Base-by-base conservation (phyloP, 2,888 invertebrate species). In the Colletes collaris region DNA sequence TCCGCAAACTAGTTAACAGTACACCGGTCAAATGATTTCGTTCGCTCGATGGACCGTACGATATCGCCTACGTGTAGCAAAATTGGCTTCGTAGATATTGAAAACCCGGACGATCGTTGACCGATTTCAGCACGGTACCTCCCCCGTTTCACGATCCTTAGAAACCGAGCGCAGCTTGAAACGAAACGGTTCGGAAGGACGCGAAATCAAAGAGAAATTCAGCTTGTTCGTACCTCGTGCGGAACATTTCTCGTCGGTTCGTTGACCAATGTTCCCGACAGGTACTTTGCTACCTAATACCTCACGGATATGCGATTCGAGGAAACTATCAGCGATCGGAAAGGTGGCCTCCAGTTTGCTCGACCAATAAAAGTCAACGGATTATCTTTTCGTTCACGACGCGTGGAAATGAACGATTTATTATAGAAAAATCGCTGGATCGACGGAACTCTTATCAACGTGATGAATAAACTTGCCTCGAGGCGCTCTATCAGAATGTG, bases 181-280 rank as follows among this genome's bases (percentile, higher is more conserved):
- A 46, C 44, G 49, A 35, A 65, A 49, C 72, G 59, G 40, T 37
- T 59, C 76, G 76, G 40, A 65, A 65, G 58, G 65, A 60, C 59
- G 19, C 40, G 65, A 60, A 74, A 65, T 76, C 75, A 74, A 76
- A 76, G 60, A 49, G 74, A 65, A 65, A 60, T 76, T 76, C 62
- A 65, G 59, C 63, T 64, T 52, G 59, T 11, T 11, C 63, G 59
- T 53, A 3, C 16, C 37, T 55, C 60, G 69, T 55, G 73, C 60
- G 60, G 60, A 65, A 65, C 65, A 65, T 65, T 76, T 74, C 55
- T 74, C 60, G 55, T 40, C 65, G 75, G 75, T 60, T 66, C 75
- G 74, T 75, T 75, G 65, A 40, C 55, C 60, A 46, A 60, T 60
- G 60, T 53, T 74, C 53, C 53, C 75, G 65, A 65, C 65, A 55